These are phyloP conservation scores for Siphonodentalium dalli DNA, from an alignment of 2,888 invertebrate species.

Conservation along the genomic window DNA sequence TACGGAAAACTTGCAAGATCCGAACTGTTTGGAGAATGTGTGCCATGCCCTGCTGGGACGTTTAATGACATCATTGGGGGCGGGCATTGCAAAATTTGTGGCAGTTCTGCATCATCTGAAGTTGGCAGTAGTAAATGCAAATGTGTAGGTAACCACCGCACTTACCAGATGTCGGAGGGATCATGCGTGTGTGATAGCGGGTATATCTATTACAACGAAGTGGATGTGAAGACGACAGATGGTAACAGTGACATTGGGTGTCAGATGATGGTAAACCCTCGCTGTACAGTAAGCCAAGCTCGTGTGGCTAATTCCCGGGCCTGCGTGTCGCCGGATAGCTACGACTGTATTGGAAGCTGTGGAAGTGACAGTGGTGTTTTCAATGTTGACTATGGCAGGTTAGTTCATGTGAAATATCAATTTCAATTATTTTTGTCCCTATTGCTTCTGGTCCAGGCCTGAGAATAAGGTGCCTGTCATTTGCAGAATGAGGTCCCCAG, in stretches of 20 bases:
- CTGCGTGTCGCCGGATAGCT: conserved; percentile 38
- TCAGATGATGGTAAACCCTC: conserved; percentile 46
- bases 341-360: conserved; percentile 43
- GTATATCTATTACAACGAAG: conserved; percentile 55
- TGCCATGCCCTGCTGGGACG: conserved; percentile 40
- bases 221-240: conserved; percentile 29
- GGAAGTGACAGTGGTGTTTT: conserved; percentile 31
- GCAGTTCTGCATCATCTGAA: conserved; percentile 42
- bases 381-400: conserved; percentile 35
- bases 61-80: conserved; percentile 47
- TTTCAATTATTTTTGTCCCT: no score
- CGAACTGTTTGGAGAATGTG: conserved; percentile 40
- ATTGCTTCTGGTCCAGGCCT: no score
- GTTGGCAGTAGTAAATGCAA: conserved; percentile 43
- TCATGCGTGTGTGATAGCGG: conserved; percentile 52
- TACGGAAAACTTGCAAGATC: conserved; percentile 42
- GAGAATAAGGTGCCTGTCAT: no score
- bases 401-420: no score
- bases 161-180: conserved; percentile 50
- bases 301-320: conserved; percentile 34
- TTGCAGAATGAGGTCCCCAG: no score
- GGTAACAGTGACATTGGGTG: conserved; percentile 48
- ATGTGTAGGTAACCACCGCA: conserved; percentile 53
- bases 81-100: conserved; percentile 52
- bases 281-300: conserved; percentile 43